Percentiles rank a stretch among this genome's conserved stretches.
phyloP scores from a whole-genome alignment of 2,797 vertebrate species.

The Thamnophis elegans region DNA sequence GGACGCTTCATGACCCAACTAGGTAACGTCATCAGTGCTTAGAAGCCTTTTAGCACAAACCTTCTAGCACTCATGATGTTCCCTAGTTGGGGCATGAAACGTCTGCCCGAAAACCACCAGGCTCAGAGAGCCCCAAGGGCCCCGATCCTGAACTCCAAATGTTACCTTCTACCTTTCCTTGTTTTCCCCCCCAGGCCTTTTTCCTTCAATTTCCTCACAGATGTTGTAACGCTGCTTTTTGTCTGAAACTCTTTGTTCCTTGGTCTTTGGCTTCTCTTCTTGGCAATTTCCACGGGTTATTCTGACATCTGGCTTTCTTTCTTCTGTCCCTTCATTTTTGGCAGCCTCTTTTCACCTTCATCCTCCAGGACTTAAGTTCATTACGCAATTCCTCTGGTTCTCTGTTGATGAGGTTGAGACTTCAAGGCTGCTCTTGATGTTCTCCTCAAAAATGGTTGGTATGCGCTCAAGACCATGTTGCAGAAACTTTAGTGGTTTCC shows the following conservation, averaged over 20 bases:
- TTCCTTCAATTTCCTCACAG: background rate
- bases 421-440: background rate
- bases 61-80: no score
- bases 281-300: background rate
- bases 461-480: no score
- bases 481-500: no score
- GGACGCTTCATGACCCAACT: no score
- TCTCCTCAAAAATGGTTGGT: background rate
- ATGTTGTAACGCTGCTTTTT: background rate
- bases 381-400: background rate
- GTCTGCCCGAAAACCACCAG: no score
- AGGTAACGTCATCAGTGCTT: no score
- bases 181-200: no score
- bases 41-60: no score
- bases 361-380: background rate
- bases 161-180: no score
- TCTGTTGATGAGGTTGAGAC: background rate
- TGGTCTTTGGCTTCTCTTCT: background rate
- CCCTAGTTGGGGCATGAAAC: no score
- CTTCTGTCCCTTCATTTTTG: background rate
- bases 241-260: background rate
- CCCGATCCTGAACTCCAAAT: no score
- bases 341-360: background rate
- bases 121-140: no score
- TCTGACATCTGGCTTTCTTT: background rate